phyloP scores from a whole-genome alignment of 2,888 invertebrate species.

The Rhamphomyia laevipes region DNA sequence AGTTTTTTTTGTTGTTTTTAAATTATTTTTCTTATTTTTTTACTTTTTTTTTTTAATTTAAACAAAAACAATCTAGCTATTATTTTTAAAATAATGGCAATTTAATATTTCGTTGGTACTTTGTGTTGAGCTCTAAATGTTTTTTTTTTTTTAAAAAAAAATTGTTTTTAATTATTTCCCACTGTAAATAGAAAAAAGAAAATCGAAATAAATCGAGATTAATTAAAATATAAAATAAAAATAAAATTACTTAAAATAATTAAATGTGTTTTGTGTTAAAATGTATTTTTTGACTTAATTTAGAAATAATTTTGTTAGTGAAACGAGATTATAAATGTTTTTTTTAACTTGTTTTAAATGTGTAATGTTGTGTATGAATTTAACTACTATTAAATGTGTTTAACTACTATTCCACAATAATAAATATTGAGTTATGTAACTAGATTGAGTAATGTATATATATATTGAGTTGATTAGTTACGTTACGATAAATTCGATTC shows the following conservation, averaged over 20 bases:
- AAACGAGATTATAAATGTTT: not conserved
- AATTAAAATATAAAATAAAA: constrained; percentile 1
- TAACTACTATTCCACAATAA: too few species aligned
- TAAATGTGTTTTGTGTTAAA: not conserved
- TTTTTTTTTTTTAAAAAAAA: not conserved
- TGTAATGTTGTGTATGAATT: too few species aligned
- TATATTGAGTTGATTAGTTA: too few species aligned
- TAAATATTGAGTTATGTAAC: too few species aligned
- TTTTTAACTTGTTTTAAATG: not conserved
- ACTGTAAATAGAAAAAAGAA: constrained; percentile 10
- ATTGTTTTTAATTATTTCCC: constrained; percentile 8
- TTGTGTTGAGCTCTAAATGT: not conserved
- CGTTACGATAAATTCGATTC: too few species aligned
- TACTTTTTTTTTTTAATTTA: constrained; percentile 7
- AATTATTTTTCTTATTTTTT: constrained; percentile 1
- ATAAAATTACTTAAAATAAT: not conserved
- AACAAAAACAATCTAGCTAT: constrained; percentile 13
- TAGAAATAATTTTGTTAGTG: not conserved
- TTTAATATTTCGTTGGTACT: constrained; percentile 13
- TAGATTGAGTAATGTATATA: too few species aligned
- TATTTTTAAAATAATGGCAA: constrained; percentile 32
- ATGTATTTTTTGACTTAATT: not conserved
- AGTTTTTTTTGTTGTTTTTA: not conserved
- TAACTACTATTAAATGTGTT: too few species aligned
- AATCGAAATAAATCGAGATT: not conserved